Conservation (phyloP, 2,888 invertebrate genomes). For the Xylota sylvarum region DNA sequence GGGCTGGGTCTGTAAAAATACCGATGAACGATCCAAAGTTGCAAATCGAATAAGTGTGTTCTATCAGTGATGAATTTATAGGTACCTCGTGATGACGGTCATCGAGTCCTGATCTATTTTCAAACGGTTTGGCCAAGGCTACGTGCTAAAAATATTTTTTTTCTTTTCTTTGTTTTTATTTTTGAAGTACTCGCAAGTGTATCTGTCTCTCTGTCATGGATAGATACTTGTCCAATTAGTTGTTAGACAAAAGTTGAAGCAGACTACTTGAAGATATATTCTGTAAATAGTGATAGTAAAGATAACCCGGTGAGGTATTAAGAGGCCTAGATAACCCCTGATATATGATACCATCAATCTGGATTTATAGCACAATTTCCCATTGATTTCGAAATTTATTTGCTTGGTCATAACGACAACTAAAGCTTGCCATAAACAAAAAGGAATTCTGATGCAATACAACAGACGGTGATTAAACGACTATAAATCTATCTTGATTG, state of each 20-base stretch:
- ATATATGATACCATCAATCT: slow-evolving; percentile 17
- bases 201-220: not conserved
- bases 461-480: no score
- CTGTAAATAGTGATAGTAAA: not conserved
- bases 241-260: not conserved
- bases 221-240: no score
- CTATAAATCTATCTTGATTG: no score
- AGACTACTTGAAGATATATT: not conserved
- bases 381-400: not conserved
- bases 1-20: not conserved
- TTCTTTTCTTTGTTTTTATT: no score
- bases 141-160: not conserved
- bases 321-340: slow-evolving; percentile 13
- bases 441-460: no score
- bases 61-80: slow-evolving; percentile 39
- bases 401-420: not conserved
- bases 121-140: not conserved
- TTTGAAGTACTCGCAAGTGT: not conserved
- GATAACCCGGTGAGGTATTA: slow-evolving; percentile 16
- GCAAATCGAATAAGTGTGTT: not conserved
- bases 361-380: slow-evolving; percentile 10
- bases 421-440: not conserved
- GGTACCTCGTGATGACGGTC: not conserved
- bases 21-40: not conserved
- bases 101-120: not conserved